Percentiles rank a stretch among this genome's conserved stretches.
Evolutionary conservation across 1,140 invertebrate genomes (phyloP).

Genomic region (Lepidotrigona ventralis): DNA sequence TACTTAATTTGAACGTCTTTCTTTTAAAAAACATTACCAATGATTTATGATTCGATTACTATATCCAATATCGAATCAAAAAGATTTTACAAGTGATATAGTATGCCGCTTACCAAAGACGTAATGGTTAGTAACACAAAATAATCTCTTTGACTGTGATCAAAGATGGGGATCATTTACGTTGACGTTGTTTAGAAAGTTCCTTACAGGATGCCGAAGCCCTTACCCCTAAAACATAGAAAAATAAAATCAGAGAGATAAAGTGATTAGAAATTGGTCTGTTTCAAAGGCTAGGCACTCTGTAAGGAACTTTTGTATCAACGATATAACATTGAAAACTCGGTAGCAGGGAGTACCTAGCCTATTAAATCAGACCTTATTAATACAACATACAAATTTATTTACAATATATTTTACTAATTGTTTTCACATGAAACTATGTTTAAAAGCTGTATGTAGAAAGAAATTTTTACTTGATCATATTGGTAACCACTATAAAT

Average conservation of each 20-base stretch:
- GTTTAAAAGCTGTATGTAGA: not conserved
- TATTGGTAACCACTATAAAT: not conserved
- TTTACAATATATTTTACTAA: conserved; percentile 17
- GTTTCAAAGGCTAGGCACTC: conserved; percentile 72
- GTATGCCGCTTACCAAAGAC: conserved; percentile 26
- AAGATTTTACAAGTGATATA: not conserved
- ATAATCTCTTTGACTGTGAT: conserved; percentile 16
- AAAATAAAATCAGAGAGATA: conserved; percentile 43
- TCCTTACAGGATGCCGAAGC: conserved; percentile 76
- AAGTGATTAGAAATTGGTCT: conserved; percentile 52
- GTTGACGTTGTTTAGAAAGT: conserved; percentile 62
- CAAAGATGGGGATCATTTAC: conserved; percentile 23
- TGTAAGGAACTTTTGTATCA: conserved; percentile 66
- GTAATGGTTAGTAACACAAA: conserved; percentile 40
- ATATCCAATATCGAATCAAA: not conserved
- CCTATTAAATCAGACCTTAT: conserved; percentile 65
- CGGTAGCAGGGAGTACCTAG: conserved; percentile 68
- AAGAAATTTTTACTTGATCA: not conserved
- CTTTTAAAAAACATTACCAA: not conserved
- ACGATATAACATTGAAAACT: conserved; percentile 26
- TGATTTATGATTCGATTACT: conserved; percentile 17
- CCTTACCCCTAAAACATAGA: conserved; percentile 74
- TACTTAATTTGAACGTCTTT: not conserved
- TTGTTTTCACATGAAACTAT: not conserved
- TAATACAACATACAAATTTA: conserved; percentile 39